phyloP scores from a whole-genome alignment of 2,888 invertebrate genomes.

The Prosopocoilus inquinatus region DNA sequence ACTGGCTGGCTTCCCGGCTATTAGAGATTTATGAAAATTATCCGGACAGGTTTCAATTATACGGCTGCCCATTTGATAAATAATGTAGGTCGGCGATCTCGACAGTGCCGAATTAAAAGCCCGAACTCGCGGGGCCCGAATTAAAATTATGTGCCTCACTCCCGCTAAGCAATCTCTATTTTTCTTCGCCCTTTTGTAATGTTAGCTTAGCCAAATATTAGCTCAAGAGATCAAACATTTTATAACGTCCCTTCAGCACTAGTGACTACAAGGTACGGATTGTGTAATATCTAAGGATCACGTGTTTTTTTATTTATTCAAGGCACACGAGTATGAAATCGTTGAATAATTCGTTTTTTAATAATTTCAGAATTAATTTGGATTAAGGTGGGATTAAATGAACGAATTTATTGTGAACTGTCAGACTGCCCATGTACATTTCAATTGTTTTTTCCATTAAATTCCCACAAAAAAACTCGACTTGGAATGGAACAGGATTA shows the following conservation, averaged over 20 bases:
- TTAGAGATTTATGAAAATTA: constrained; percentile 36
- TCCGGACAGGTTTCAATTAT: constrained; percentile 36
- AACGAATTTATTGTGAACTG: too few species aligned
- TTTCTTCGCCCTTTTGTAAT: constrained; percentile 34
- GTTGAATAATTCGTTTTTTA: too few species aligned
- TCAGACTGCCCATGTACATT: too few species aligned
- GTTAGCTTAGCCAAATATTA: constrained; percentile 42
- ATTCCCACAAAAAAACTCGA: too few species aligned
- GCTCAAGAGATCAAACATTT: constrained; percentile 46
- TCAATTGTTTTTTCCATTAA: too few species aligned
- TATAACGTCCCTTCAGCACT: constrained; percentile 32
- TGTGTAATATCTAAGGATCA: constrained; percentile 4
- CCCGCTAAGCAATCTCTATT: neutral
- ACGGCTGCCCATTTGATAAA: constrained; percentile 34
- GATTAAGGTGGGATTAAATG: too few species aligned
- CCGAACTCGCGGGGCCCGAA: constrained; percentile 4
- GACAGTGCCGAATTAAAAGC: constrained; percentile 30
- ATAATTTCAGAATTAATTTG: too few species aligned
- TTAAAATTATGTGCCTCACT: neutral
- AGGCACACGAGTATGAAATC: neutral
- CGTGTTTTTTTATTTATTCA: neutral
- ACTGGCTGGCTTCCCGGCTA: constrained; percentile 28
- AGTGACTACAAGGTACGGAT: constrained; percentile 9
- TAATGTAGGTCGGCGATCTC: constrained; percentile 32
- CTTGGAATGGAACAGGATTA: too few species aligned